Evolutionary conservation across 1,140 invertebrate genomes (phyloP), one percentile per base, ranked within the genome.

Genomic region (Penaeus vannamei): DNA sequence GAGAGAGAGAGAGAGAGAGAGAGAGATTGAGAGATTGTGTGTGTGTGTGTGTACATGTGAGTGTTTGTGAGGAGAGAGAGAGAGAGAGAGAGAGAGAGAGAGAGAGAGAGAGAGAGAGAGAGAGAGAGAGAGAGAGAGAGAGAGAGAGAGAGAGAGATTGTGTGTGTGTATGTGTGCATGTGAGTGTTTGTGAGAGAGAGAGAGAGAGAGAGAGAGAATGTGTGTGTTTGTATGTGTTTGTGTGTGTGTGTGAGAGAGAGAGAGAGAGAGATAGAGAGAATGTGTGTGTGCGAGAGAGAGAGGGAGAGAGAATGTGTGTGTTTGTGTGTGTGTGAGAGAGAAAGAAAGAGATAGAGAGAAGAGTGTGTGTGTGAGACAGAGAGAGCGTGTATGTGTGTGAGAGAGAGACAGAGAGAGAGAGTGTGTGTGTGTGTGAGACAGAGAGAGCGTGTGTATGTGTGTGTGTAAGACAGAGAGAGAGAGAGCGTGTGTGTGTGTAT

Each of bases 391-490:
- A n/a, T n/a, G n/a, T n/a, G n/a, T n/a, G n/a, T n/a, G 29, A 53
- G 46, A 23, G 42, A 32, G 29, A 23, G 17, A 42, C 36, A 42
- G 32, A 17, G 22, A 32, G 17, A 62, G 32, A 62, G 26, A 64
- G 60, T 69, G 5, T 69, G 8, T 69, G 8, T 1, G 23, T 69
- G 23, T 69, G 8, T 69, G 23, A 84, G 32, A 42, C 2, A 60
- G 79, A 29, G 79, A 22, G 79, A 29, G 22, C 60, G 79, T 82
- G 23, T 61, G 20, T 82, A 26, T 61, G 53, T 82, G 26, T 61
- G 53, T 82, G 53, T 82, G 61, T 82, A 82, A n/a, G n/a, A n/a
- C 61, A 62, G 62, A n/a, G n/a, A n/a, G n/a, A n/a, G n/a, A n/a
- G n/a, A n/a, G n/a, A n/a, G n/a, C 10, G 29, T 36, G 23, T 26